Evolutionary conservation across 2,113 vertebrate species (phyloP).

Genomic region (Melanerpes aurifrons): DNA sequence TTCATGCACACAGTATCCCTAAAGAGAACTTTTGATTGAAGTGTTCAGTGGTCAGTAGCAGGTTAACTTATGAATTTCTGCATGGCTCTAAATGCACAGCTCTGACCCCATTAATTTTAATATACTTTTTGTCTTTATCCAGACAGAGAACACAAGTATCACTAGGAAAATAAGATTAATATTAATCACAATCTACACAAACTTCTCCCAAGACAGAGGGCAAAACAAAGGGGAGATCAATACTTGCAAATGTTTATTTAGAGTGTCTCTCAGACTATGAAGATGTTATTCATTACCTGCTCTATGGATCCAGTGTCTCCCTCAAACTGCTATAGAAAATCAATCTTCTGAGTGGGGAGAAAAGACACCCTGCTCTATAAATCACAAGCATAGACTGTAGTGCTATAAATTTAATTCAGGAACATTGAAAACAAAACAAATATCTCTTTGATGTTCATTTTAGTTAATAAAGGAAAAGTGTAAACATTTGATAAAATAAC

Average conservation of each 20-base stretch:
- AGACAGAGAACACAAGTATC: background rate
- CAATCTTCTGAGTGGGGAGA: conserved; percentile 31
- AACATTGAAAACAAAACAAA: conserved; percentile 46
- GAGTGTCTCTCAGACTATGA: conserved; percentile 30
- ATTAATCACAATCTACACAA: background rate
- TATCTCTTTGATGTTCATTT: background rate
- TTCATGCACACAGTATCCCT: background rate
- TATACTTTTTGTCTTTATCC: background rate
- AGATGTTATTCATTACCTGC: conserved; percentile 59
- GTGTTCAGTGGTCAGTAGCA: background rate
- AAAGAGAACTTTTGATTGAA: background rate
- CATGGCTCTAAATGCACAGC: background rate
- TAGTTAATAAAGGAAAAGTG: conserved; percentile 37
- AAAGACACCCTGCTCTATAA: conserved; percentile 42
- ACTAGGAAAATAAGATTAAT: conserved; percentile 3
- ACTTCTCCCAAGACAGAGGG: background rate
- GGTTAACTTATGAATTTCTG: background rate
- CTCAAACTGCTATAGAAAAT: conserved; percentile 69
- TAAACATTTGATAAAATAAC: background rate
- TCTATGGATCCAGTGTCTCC: conserved; percentile 9
- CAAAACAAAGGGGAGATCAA: conserved; percentile 2
- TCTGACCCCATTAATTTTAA: background rate
- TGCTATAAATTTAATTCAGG: conserved; percentile 56
- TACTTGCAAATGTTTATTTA: conserved; percentile 41
- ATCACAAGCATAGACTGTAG: conserved; percentile 33